A percentile compares a stretch with the other conserved stretches of the same genome.
Evolutionary conservation across 2,797 vertebrate species (phyloP).

Genomic region (Sebastes ruberrimus): DNA sequence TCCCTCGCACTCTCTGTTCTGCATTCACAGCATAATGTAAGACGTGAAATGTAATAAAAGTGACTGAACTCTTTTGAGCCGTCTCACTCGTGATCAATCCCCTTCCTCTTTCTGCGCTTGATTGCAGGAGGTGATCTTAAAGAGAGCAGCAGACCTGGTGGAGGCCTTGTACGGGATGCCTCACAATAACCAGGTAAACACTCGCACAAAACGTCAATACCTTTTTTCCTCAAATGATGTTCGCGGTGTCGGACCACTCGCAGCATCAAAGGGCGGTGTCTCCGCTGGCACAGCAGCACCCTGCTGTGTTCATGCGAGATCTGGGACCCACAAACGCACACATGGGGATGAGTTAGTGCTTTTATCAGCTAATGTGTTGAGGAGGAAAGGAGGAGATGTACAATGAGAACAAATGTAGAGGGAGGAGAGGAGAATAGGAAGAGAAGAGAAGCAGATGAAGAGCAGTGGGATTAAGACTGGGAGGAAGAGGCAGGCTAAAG

Average conservation of each 20-base stretch:
- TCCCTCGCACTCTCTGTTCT: conserved; percentile 62
- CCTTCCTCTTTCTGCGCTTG: conserved; percentile 66
- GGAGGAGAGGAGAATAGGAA: conserved; percentile 33
- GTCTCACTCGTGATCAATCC: conserved; percentile 69
- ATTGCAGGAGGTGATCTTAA: conserved; percentile 95
- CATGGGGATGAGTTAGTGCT: conserved; percentile 46
- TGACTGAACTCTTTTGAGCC: conserved; percentile 74
- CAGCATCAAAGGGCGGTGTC: conserved; percentile 52
- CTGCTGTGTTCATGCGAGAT: conserved; percentile 43
- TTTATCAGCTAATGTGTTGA: conserved; percentile 35
- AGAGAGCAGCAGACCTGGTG: conserved; percentile 94
- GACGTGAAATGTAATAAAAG: conserved; percentile 78
- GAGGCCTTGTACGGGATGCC: conserved; percentile 98
- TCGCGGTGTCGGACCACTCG: conserved; percentile 41
- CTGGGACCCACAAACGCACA: conserved; percentile 38
- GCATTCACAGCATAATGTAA: conserved; percentile 78
- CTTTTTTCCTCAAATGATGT: conserved; percentile 33
- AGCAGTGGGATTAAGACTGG: conserved; percentile 14
- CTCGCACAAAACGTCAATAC: conserved; percentile 34
- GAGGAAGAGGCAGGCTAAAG: conserved; percentile 39
- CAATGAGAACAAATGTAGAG: conserved; percentile 36
- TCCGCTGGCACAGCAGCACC: conserved; percentile 31
- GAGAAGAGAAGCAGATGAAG: conserved; percentile 12
- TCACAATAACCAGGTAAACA: conserved; percentile 95
- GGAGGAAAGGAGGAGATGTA: conserved; percentile 25